Percentiles rank a stretch among this genome's conserved stretches.
Evolutionary conservation across 2,797 vertebrate genomes (phyloP).

Genomic region (Ibycter americanus): DNA sequence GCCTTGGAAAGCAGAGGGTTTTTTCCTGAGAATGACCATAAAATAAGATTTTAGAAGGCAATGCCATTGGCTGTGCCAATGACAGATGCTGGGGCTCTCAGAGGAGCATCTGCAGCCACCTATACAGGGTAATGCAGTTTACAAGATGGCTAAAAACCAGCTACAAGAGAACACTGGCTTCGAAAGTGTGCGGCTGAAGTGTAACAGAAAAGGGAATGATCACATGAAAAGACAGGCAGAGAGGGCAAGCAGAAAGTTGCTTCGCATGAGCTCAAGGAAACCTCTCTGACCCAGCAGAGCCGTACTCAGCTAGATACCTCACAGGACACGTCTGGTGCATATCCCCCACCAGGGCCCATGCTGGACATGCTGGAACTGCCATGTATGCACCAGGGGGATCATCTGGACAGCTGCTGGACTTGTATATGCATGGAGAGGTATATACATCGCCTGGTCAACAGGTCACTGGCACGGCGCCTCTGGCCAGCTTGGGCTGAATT

Average conservation of each 20-base stretch:
- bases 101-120: not conserved
- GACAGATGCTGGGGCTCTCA: not conserved
- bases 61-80: not conserved
- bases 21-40: not conserved
- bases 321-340: not conserved
- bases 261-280: not conserved
- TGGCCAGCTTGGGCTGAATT: not conserved
- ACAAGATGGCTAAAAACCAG: not conserved
- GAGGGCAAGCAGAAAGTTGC: not conserved
- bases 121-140: not conserved
- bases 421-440: fast-evolving
- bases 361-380: not conserved
- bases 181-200: not conserved
- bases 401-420: not conserved
- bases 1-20: not conserved
- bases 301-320: no score
- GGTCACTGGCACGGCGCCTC: not conserved
- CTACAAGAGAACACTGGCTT: not conserved
- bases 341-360: not conserved
- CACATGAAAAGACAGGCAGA: not conserved
- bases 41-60: not conserved
- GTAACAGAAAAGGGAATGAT: not conserved
- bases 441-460: fast-evolving
- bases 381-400: not conserved
- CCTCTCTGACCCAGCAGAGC: not conserved